Evolutionary conservation across 2,888 invertebrate species (phyloP).

Genomic region (Trissoscelio sp.): DNA sequence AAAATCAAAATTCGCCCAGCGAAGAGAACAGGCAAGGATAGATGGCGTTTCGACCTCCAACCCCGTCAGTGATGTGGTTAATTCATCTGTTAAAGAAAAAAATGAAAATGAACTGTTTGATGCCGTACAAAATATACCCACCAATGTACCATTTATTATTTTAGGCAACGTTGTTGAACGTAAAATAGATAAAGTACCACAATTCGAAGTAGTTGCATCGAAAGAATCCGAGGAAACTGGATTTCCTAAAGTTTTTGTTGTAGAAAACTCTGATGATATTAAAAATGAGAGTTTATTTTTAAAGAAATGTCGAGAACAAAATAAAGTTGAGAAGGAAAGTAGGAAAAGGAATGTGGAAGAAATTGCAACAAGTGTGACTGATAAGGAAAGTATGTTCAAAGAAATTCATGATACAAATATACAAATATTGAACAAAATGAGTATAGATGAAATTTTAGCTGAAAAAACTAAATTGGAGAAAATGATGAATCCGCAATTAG

Average conservation of each 20-base stretch:
- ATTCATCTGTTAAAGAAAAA: constrained; percentile 59
- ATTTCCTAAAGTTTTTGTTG: constrained; percentile 79
- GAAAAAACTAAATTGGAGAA: constrained; percentile 89
- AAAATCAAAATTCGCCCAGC: constrained; percentile 76
- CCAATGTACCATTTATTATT: constrained; percentile 72
- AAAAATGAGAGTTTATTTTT: constrained; percentile 76
- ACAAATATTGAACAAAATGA: constrained; percentile 87
- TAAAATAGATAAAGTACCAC: constrained; percentile 68
- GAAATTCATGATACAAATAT: constrained; percentile 91
- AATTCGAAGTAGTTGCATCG: constrained; percentile 10
- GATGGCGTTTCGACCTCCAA: constrained; percentile 74
- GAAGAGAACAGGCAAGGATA: constrained; percentile 68
- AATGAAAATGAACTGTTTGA: constrained; percentile 55
- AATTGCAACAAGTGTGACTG: constrained; percentile 65
- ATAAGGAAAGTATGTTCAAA: constrained; percentile 80
- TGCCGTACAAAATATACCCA: constrained; percentile 71
- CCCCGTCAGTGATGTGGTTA: constrained; percentile 71
- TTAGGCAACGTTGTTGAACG: constrained; percentile 81
- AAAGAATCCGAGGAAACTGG: constrained; percentile 69
- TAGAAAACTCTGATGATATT: constrained; percentile 59
- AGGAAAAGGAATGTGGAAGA: not conserved
- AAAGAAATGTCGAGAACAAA: constrained; percentile 62
- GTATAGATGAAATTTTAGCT: constrained; percentile 89
- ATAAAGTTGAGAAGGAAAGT: constrained; percentile 10
- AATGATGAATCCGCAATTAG: constrained; percentile 87